Evolutionary conservation across 2,113 vertebrate genomes (phyloP).

Genomic region (Orthonyx spaldingii): DNA sequence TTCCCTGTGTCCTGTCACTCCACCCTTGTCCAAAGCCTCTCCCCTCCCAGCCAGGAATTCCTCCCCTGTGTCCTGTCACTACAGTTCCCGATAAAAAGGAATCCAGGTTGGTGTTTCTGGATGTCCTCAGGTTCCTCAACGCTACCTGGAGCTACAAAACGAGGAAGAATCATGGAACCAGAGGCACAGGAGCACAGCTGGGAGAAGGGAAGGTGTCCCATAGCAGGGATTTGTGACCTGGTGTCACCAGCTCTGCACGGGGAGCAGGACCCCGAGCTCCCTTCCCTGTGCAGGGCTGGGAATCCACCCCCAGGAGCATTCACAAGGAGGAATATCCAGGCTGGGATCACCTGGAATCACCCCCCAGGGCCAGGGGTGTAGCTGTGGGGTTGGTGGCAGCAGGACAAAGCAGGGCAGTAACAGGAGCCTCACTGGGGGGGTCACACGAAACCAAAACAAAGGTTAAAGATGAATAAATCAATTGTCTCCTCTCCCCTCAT

Average conservation of each 20-base stretch:
- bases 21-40: too few species aligned
- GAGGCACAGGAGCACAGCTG: not conserved
- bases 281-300: not conserved
- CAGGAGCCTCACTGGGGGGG: not conserved
- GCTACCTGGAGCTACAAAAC: not conserved
- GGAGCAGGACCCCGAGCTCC: fast-evolving
- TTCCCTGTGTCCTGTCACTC: too few species aligned
- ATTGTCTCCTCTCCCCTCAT: not conserved
- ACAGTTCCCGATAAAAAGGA: not conserved
- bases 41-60: too few species aligned
- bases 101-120: fast-evolving
- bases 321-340: not conserved
- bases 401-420: not conserved
- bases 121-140: not conserved
- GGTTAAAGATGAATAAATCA: constrained; percentile 35
- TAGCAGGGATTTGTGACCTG: fast-evolving
- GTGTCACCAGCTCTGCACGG: not conserved
- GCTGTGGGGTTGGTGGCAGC: not conserved
- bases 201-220: not conserved
- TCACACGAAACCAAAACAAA: not conserved
- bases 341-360: not conserved
- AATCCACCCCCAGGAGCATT: not conserved
- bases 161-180: fast-evolving
- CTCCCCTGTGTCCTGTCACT: not conserved
- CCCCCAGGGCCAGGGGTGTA: fast-evolving